Evolutionary conservation across 2,797 vertebrate species (phyloP).

Genomic region (Gymnopithys bicolor): DNA sequence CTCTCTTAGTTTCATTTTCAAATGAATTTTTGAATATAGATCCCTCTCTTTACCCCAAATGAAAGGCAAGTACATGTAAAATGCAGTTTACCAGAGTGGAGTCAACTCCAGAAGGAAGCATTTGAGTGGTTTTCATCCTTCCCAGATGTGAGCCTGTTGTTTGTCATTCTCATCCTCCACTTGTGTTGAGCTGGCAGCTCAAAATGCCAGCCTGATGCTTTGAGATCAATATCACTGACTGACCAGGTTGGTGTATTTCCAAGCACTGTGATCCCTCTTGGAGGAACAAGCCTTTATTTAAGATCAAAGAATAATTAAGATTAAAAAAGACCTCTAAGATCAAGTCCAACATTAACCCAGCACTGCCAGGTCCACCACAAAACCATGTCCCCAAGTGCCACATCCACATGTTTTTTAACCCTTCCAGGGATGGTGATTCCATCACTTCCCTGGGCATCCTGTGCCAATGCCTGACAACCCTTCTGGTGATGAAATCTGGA

Average conservation of each 20-base stretch:
- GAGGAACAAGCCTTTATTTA: neutral
- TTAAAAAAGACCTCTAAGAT: neutral
- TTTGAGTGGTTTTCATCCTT: neutral
- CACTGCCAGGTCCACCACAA: neutral
- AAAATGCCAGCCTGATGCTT: neutral
- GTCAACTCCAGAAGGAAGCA: neutral
- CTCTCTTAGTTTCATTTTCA: neutral
- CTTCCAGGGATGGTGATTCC: neutral
- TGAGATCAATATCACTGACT: neutral
- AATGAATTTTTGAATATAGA: neutral
- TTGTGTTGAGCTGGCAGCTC: neutral
- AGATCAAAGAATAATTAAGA: neutral
- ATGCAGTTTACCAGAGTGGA: neutral
- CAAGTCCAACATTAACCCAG: neutral
- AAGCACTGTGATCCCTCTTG: neutral
- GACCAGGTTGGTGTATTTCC: neutral
- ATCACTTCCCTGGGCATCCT: neutral
- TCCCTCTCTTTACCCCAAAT: neutral
- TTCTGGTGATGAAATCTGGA: neutral
- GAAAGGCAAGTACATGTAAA: neutral
- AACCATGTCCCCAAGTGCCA: neutral
- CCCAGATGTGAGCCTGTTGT: neutral
- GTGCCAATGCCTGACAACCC: neutral
- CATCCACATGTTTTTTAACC: neutral
- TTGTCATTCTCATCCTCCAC: neutral